Base-by-base conservation (phyloP, 2,113 vertebrate genomes). In the Siniperca chuatsi region DNA sequence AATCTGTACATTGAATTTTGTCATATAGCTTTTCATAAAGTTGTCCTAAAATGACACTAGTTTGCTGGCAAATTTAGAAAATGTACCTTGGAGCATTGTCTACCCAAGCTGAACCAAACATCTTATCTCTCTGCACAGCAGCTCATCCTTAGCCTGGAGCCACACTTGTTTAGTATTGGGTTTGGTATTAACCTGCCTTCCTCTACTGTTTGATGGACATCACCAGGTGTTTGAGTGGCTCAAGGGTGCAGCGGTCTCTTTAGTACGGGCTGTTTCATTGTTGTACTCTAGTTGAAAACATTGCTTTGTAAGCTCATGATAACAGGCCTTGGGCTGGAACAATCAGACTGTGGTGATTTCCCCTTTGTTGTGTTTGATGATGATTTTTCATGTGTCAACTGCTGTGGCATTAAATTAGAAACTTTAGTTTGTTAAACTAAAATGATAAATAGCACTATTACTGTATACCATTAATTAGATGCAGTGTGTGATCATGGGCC, bases 191-290 rank as follows among this genome's bases (percentile, higher is more conserved):
- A 85, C 78, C 84, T 81, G 78, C 71, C 82, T 60, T 64, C 25
- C 23, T 71, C 78, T 23, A 8, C 62, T 61, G 81, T 89, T 87
- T 88, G 89, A 88, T 40, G 48, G 79, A 82, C 79, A 44, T 79
- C 69, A 16, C 86, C 91, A 89, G 87, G 88, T 92, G 92, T 89
- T 71, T 67, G 74, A 87, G 83, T 70, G 76, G 75, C 86, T 92
- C 75, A 65, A 71, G 85, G 84, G 85, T 79, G 79, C 12, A 78
- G 89, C 73, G 50, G 67, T 70, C 71, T 80, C 60, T 84, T 79
- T 44, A 66, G 54, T 40, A 29, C 12, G 3, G 16, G 16, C 40
- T 75, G 68, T 57, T 70, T 58, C 82, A 86, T 90, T 87, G 83
- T 92, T 78, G 44, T 73, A 33, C 25, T 65, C n/a, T 40, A 65